Conservation (phyloP, 2,888 invertebrate genomes). For the Epirrhoe alternata region DNA sequence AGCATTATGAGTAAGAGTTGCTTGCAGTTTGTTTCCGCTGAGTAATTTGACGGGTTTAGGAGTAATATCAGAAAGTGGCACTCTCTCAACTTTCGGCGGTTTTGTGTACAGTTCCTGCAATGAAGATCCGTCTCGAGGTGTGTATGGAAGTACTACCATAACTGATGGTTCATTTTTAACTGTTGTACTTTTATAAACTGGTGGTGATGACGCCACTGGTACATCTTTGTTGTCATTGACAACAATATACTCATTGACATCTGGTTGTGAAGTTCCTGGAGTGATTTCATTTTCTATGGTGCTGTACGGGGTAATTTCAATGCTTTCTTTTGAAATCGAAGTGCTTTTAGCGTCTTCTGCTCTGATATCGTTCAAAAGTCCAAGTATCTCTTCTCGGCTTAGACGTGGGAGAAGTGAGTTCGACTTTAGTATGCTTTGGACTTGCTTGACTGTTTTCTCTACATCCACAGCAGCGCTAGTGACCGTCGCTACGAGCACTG, state of each 20-base stretch:
- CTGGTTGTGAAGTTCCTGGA: constrained; percentile 44
- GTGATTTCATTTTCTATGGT: constrained; percentile 63
- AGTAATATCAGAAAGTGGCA: constrained; percentile 68
- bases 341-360: constrained; percentile 76
- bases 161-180: constrained; percentile 72
- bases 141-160: constrained; percentile 88
- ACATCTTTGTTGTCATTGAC: constrained; percentile 42
- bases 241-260: constrained; percentile 48
- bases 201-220: constrained; percentile 46
- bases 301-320: constrained; percentile 52
- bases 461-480: constrained; percentile 73
- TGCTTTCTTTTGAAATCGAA: constrained; percentile 55
- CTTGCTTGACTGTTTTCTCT: constrained; percentile 88
- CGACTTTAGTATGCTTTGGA: constrained; percentile 86
- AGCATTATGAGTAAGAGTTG: constrained; percentile 56
- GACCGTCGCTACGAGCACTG: constrained; percentile 50
- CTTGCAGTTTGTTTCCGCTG: constrained; percentile 54
- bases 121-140: constrained; percentile 82
- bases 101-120: constrained; percentile 88
- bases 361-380: constrained; percentile 87
- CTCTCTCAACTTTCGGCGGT: constrained; percentile 86
- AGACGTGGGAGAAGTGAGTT: constrained; percentile 87
- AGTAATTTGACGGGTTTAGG: constrained; percentile 54
- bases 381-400: constrained; percentile 87
- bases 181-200: constrained; percentile 62